These are phyloP conservation scores for Neogobius melanostomus DNA, from an alignment of 2,113 vertebrate species.

Conservation along the genomic window DNA sequence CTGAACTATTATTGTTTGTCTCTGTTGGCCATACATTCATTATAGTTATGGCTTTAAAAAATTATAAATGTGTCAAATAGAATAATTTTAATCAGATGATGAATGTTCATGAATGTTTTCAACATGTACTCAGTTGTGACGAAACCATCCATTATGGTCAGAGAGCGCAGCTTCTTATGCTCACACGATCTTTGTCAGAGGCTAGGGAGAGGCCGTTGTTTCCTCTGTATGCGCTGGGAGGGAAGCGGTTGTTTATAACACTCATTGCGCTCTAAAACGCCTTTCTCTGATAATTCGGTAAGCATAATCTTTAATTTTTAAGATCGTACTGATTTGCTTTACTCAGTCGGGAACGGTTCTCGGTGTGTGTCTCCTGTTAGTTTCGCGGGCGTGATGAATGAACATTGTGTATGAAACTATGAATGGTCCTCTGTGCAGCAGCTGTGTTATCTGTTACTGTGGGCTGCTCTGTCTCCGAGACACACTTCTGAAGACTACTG, in stretches of 20 bases:
- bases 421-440: conserved; percentile 28
- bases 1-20: not conserved
- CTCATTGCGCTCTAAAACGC: not conserved
- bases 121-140: no score
- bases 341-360: not conserved
- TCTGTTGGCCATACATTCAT: not conserved
- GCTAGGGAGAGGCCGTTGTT: not conserved
- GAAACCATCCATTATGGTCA: not conserved
- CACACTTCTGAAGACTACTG: no score
- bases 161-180: not conserved
- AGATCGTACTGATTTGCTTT: not conserved
- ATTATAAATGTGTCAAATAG: no score
- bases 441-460: no score
- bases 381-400: conserved; percentile 13
- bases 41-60: not conserved
- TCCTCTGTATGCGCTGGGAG: not conserved
- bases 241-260: not conserved
- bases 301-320: not conserved
- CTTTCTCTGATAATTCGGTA: not conserved
- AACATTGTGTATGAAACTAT: not conserved
- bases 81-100: no score
- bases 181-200: conserved; percentile 1
- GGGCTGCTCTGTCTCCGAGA: no score
- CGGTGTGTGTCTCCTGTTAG: not conserved
- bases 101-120: no score